Percentiles rank a stretch among this genome's conserved stretches.
phyloP scores from a whole-genome alignment of 2,113 vertebrate genomes.

The Hystrix brachyura region DNA sequence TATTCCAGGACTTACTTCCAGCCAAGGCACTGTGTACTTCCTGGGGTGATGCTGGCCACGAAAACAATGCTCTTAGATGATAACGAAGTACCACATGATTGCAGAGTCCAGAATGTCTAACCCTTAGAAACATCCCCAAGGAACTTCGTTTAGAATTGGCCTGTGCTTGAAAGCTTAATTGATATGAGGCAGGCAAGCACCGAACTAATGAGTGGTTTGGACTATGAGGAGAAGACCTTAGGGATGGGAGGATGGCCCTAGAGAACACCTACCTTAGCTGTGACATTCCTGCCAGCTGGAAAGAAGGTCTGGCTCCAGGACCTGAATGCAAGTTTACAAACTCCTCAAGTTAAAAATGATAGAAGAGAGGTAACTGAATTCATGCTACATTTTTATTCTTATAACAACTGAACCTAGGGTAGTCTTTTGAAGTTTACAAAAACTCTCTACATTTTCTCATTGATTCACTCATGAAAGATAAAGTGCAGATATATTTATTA shows the following conservation, averaged over 20 bases:
- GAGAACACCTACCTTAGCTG: background rate
- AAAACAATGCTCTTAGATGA: background rate
- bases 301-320: background rate
- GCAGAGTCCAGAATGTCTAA: slow-evolving; percentile 40
- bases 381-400: background rate
- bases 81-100: slow-evolving; percentile 15
- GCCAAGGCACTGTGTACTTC: background rate
- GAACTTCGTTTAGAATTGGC: slow-evolving; percentile 29
- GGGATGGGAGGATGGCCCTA: background rate
- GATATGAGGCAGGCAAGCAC: background rate
- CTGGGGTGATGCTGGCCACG: background rate
- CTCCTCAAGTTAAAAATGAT: slow-evolving; percentile 62
- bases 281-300: slow-evolving; percentile 41
- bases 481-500: background rate
- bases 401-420: background rate
- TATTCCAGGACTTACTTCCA: background rate
- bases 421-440: slow-evolving; percentile 34
- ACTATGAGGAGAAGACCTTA: background rate
- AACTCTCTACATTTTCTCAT: slow-evolving; percentile 9
- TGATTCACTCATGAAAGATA: slow-evolving; percentile 18
- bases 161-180: background rate
- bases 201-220: background rate
- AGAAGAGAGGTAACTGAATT: background rate
- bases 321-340: slow-evolving; percentile 55
- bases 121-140: background rate